Evolutionary conservation across 2,113 vertebrate species (phyloP).

Genomic region (Odontesthes bonariensis): DNA sequence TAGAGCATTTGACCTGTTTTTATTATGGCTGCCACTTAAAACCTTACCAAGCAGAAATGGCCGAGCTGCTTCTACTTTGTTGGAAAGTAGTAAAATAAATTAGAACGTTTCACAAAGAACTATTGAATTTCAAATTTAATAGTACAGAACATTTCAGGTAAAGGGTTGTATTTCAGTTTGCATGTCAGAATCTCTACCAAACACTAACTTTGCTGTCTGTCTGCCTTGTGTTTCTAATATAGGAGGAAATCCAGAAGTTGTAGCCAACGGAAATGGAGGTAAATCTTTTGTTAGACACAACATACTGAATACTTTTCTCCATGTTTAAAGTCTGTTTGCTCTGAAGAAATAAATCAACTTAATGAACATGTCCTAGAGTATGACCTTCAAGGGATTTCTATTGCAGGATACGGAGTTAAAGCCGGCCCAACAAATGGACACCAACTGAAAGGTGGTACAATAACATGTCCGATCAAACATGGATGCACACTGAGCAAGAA

Average conservation of each 20-base stretch:
- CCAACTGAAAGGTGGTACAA: constrained; percentile 52
- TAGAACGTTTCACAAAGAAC: no score
- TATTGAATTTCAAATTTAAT: no score
- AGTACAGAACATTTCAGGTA: no score
- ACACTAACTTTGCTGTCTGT: no score
- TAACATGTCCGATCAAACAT: background rate
- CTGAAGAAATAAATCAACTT: background rate
- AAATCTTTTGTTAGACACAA: constrained; percentile 27
- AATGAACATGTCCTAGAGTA: background rate
- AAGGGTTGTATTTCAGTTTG: no score
- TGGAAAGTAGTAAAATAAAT: no score
- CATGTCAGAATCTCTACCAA: no score
- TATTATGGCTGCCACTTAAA: no score
- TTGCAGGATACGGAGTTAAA: constrained; percentile 59
- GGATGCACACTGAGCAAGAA: background rate
- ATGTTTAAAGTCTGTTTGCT: background rate
- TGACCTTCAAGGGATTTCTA: background rate
- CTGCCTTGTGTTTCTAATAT: no score
- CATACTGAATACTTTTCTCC: background rate
- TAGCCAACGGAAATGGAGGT: constrained; percentile 39
- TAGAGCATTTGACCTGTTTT: no score
- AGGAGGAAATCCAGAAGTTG: constrained; percentile 27
- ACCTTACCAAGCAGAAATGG: no score
- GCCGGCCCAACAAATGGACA: constrained; percentile 46
- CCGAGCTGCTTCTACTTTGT: no score